A percentile compares a stretch with the other conserved stretches of the same genome.
These are phyloP conservation scores for Empidonax traillii DNA, from an alignment of 2,113 vertebrate species.

Conservation along the genomic window DNA sequence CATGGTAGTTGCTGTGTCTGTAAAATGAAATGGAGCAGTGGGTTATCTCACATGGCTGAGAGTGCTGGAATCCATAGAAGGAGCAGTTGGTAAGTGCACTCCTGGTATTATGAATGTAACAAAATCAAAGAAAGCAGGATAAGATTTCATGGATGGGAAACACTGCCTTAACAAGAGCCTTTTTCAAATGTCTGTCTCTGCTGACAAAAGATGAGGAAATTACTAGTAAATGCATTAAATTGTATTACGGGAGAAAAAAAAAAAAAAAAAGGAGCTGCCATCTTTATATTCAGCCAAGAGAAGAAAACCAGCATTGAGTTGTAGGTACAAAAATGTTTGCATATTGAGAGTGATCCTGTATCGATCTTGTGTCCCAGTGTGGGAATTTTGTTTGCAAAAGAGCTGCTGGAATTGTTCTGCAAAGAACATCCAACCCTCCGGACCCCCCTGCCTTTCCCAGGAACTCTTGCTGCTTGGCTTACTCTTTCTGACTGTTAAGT, in stretches of 20 bases:
- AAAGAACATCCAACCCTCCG: not conserved
- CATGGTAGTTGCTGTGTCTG: not conserved
- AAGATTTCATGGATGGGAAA: conserved; percentile 53
- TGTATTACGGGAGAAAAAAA: not conserved
- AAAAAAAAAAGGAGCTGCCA: not conserved
- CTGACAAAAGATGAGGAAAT: conserved; percentile 51
- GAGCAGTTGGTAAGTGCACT: not conserved
- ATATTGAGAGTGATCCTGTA: not conserved
- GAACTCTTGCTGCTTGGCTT: conserved; percentile 2
- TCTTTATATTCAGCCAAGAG: not conserved
- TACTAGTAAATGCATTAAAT: conserved; percentile 9
- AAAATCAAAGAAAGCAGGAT: conserved; percentile 39
- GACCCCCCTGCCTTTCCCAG: conserved; percentile 2
- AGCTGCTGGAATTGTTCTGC: not conserved
- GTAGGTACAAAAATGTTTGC: not conserved
- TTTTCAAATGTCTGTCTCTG: conserved; percentile 17
- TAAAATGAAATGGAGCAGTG: not conserved
- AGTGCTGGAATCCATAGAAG: not conserved
- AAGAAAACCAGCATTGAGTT: not conserved
- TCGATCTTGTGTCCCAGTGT: not conserved
- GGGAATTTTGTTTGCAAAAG: not conserved
- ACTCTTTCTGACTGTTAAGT: not conserved
- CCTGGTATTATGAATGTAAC: not conserved
- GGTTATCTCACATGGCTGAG: not conserved
- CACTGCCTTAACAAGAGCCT: conserved; percentile 10